A percentile compares a stretch with the other conserved stretches of the same genome.
phyloP scores from a whole-genome alignment of 92 coral and sea anemone genomes.

The Desmophyllum pertusum region DNA sequence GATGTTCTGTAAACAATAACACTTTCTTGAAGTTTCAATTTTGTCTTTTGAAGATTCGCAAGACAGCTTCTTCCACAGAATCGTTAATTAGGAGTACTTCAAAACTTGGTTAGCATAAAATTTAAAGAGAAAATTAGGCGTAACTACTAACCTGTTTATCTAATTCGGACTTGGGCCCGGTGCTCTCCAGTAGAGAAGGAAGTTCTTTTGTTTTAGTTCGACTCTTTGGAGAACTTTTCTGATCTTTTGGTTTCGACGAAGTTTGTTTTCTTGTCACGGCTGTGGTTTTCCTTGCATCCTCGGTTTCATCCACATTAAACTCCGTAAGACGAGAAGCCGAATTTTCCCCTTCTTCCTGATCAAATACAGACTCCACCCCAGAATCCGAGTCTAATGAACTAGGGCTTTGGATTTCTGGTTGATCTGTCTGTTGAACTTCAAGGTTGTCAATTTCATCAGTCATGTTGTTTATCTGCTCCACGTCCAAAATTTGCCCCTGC shows the following conservation, averaged over 20 bases:
- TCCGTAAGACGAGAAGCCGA: slow-evolving; percentile 66
- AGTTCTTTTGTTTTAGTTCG: slow-evolving; percentile 31
- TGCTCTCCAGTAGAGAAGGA: slow-evolving; percentile 68
- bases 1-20: slow-evolving; percentile 25
- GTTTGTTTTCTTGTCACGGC: slow-evolving; percentile 44
- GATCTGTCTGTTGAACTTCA: slow-evolving; percentile 37
- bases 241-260: slow-evolving; percentile 48
- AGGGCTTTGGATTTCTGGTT: slow-evolving; percentile 64
- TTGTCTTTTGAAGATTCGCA: neutral
- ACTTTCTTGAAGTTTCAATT: slow-evolving; percentile 3
- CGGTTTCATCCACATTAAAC: slow-evolving; percentile 51
- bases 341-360: slow-evolving; percentile 70
- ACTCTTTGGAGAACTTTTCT: slow-evolving; percentile 32
- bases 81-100: slow-evolving; percentile 20
- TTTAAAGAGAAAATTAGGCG: slow-evolving; percentile 7
- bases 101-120: slow-evolving; percentile 35
- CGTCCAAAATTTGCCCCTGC: slow-evolving; percentile 64
- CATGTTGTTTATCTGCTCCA: slow-evolving; percentile 41
- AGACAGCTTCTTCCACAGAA: slow-evolving; percentile 13
- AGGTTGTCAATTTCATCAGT: slow-evolving; percentile 48
- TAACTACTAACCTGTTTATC: slow-evolving; percentile 84
- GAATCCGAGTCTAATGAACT: slow-evolving; percentile 79
- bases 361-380: slow-evolving; percentile 85
- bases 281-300: slow-evolving; percentile 23
- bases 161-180: slow-evolving; percentile 86